Conservation (phyloP, 2,888 invertebrate genomes). For the Drosophila lacicola region DNA sequence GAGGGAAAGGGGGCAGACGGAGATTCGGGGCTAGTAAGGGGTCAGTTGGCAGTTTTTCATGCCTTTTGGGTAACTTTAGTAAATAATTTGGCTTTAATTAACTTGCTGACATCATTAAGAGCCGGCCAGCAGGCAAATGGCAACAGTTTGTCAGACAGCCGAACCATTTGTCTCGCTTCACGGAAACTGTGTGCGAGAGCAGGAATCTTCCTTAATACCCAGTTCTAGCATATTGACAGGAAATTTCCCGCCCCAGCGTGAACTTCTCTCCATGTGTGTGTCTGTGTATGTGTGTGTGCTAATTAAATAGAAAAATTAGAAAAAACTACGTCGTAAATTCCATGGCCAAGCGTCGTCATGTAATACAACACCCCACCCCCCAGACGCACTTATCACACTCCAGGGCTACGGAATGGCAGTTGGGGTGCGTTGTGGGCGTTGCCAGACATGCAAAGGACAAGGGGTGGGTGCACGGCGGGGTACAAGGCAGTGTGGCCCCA, state of each 20-base stretch:
- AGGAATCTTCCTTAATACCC: constrained; percentile 26
- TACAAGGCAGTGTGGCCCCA: constrained; percentile 10
- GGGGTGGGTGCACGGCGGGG: constrained; percentile 6
- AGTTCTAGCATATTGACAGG: constrained; percentile 51
- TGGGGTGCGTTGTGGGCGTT: neutral
- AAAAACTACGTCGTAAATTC: constrained; percentile 78
- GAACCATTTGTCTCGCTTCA: constrained; percentile 69
- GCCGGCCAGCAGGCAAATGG: constrained; percentile 56
- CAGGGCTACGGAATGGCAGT: constrained; percentile 23
- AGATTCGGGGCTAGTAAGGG: neutral
- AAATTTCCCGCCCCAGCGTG: constrained; percentile 20
- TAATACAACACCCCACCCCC: constrained; percentile 63
- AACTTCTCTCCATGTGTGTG: constrained; percentile 13
- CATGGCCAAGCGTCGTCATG: constrained; percentile 56
- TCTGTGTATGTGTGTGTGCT: constrained; percentile 42
- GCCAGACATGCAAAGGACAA: constrained; percentile 28
- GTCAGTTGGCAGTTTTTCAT: constrained; percentile 10
- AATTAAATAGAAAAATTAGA: constrained; percentile 80
- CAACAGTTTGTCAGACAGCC: constrained; percentile 73
- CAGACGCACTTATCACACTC: constrained; percentile 72
- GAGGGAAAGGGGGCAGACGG: no score
- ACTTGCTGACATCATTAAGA: constrained; percentile 81
- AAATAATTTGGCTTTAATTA: constrained; percentile 84
- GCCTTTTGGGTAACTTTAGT: constrained; percentile 58
- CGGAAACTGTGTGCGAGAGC: constrained; percentile 9